Base-by-base conservation (phyloP, 2,113 vertebrate genomes). In the Gulo gulo region DNA sequence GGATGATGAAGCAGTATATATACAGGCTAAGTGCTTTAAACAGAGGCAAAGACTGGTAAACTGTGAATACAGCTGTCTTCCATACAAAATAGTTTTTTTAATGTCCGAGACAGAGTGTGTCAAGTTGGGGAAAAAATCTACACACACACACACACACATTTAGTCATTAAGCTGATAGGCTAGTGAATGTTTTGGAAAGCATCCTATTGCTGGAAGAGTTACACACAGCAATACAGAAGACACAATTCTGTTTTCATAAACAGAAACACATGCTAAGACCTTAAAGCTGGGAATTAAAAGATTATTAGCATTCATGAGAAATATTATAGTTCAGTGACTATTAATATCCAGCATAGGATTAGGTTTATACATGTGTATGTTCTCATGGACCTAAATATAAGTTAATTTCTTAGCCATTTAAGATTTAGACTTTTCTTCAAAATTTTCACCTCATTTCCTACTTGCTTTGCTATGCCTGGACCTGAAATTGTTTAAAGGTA, bases 271-370 rank as follows among this genome's bases (percentile, higher is more conserved):
- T 94, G 94, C 90, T 96, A 96, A 95, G 90, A 59, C 96, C 89
- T 96, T 97, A 94, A 98, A 97, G 89, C 69, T 95, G 45, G 74
- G 59, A 97, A 95, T 98, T 97, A 71, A 88, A 98, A 97, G 69
- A 96, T 83, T 96, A 91, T 94, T 92, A 80, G 39, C 76, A 96
- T 88, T 96, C 71, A 94, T 97, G 79, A 97, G 90, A 91, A 97
- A 90, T 91, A 91, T 84, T 94, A 96, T 67, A 98, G 89, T 65
- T 97, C 89, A 90, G 24, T 97, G 90, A 93, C 69, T 95, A 96
- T 95, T 95, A 93, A 94, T 89, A 95, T 85, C 55, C 90, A 96
- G 92, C 83, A 97, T 55, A 95, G 45, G 71, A 95, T 88, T 96
- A 96, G 85, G 73, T 21, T 95, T 92, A 92, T 55, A 97, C 50